A percentile compares a stretch with the other conserved stretches of the same genome.
These are phyloP conservation scores for Podilymbus podiceps DNA, from an alignment of 2,113 vertebrate species.

Conservation along the genomic window DNA sequence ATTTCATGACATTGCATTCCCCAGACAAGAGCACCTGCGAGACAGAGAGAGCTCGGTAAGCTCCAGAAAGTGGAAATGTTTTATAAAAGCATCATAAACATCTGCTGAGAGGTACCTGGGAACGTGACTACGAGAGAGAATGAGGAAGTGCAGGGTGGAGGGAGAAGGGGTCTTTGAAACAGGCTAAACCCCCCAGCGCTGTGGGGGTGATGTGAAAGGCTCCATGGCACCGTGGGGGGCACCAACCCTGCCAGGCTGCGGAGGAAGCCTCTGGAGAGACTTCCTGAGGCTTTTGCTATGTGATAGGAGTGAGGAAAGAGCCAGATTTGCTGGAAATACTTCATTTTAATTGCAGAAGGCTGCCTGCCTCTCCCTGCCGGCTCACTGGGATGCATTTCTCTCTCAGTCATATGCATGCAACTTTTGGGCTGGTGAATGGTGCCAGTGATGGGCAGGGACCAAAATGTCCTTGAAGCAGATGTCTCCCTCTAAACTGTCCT, in stretches of 20 bases:
- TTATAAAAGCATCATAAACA: conserved; percentile 9
- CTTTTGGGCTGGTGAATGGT: background rate
- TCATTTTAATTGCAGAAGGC: conserved; percentile 22
- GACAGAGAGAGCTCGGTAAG: background rate
- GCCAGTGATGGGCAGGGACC: background rate
- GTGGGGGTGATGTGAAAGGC: background rate
- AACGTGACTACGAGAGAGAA: background rate
- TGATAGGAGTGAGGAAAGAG: background rate
- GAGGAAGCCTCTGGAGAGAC: background rate
- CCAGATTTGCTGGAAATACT: conserved; percentile 4
- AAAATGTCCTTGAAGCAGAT: background rate
- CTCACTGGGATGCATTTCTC: background rate
- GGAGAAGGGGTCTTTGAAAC: background rate
- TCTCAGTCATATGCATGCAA: rapidly evolving
- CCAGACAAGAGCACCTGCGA: background rate
- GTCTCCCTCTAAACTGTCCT: background rate
- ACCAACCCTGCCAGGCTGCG: background rate
- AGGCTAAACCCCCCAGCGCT: background rate
- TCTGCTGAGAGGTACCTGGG: conserved; percentile 13
- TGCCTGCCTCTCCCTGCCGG: background rate
- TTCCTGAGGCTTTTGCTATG: background rate
- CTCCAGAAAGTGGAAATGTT: background rate
- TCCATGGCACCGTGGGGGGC: background rate
- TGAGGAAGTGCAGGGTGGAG: background rate
- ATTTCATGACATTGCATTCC: background rate